A percentile compares a stretch with the other conserved stretches of the same genome.
These are phyloP conservation scores for Spatula clypeata DNA, from an alignment of 2,797 vertebrate species.

Conservation along the genomic window DNA sequence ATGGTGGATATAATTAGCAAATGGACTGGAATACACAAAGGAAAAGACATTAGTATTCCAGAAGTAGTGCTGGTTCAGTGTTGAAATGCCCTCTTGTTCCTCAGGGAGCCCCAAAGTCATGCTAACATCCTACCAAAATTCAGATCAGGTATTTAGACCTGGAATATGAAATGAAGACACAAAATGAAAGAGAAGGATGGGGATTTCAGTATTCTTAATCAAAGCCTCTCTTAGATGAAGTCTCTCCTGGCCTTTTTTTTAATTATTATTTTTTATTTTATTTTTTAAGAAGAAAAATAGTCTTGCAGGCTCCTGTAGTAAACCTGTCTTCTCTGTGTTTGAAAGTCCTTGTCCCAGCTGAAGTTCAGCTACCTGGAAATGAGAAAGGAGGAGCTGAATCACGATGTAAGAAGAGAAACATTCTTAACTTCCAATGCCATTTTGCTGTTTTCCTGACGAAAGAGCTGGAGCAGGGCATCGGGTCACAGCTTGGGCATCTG, in stretches of 20 bases:
- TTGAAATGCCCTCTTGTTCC: neutral
- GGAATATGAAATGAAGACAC: neutral
- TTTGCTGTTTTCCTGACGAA: neutral
- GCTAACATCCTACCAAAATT: conserved; percentile 13
- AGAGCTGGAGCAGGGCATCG: neutral
- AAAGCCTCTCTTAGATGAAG: neutral
- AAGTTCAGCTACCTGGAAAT: neutral
- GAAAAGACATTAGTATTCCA: conserved; percentile 20
- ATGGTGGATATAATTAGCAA: neutral
- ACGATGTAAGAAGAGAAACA: neutral
- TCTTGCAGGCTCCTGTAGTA: neutral
- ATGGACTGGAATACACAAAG: neutral
- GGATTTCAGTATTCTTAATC: neutral
- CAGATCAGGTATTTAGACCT: conserved; percentile 28
- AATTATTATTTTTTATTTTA: neutral
- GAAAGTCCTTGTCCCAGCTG: neutral
- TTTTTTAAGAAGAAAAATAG: neutral
- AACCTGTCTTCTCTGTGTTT: neutral
- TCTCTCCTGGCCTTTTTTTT: neutral
- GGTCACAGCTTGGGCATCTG: neutral
- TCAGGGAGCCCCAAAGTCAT: neutral
- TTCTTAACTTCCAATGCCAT: neutral
- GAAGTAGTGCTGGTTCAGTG: neutral
- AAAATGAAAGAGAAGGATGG: neutral
- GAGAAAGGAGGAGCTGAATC: neutral